Evolutionary conservation across 2,797 vertebrate genomes (phyloP).

Genomic region (Mionectes olivaceus): DNA sequence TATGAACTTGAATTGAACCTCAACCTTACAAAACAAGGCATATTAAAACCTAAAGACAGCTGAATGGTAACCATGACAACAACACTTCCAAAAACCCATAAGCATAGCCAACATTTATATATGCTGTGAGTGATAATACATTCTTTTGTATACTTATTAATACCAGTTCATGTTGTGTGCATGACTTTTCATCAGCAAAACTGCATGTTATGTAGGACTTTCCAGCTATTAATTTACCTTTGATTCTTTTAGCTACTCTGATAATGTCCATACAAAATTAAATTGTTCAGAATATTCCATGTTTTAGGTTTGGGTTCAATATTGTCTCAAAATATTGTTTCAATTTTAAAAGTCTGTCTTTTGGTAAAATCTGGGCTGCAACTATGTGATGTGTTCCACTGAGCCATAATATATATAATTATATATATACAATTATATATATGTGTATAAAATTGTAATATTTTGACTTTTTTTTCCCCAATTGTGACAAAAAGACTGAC

Average conservation of each 20-base stretch:
- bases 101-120: neutral
- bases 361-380: neutral
- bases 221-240: neutral
- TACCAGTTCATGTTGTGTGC: neutral
- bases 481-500: neutral
- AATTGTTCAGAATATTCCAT: neutral
- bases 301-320: neutral
- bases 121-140: neutral
- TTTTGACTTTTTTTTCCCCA: neutral
- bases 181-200: neutral
- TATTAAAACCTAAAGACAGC: constrained; percentile 35
- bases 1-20: constrained; percentile 54
- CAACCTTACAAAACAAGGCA: constrained; percentile 9
- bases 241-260: neutral
- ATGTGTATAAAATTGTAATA: no score
- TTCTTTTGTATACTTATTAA: neutral
- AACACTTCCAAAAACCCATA: neutral
- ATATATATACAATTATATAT: no score
- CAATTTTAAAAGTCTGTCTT: neutral
- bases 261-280: neutral
- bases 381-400: neutral
- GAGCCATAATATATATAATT: neutral
- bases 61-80: constrained; percentile 55
- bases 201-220: neutral
- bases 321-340: neutral